Base-by-base conservation (phyloP, 2,113 vertebrate genomes). In the Ictidomys tridecemlineatus region DNA sequence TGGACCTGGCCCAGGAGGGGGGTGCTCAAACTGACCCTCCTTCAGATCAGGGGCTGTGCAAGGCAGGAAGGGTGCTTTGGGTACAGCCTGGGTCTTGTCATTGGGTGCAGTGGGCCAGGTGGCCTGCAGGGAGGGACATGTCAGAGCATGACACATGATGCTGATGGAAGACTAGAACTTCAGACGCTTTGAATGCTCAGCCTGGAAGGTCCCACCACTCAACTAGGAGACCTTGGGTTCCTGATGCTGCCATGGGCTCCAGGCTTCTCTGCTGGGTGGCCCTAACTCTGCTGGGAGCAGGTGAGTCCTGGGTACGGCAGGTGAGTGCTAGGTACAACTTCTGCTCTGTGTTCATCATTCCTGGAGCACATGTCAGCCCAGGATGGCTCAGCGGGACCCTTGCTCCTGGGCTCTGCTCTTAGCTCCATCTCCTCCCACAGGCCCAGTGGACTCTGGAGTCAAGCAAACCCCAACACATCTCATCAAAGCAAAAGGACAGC, bases 301-400 rank as follows among this genome's bases (percentile, higher is more conserved):
- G 74, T 96, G 78, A 91, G 86, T 83, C 63, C 26, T 77, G 51
- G 51, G 51, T 53, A 58, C n/a, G n/a, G n/a, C n/a, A n/a, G n/a
- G 74, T 96, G 78, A 91, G 86, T 83, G 56, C 26, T 77, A 14
- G 51, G 51, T 53, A 58, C 22, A 53, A 1, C 1, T 51, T 69
- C 48, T 26, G 0, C 26, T 6, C 4, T 53, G 4, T 28, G 0
- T 42, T 12, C 8, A 5, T 56, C 12, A n/a, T 18, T 17, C 28
- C 65, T 48, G 58, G 22, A 26, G 51, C 2, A 20, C 1, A 53
- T 5, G 0, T 11, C 1, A 63, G 2, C 6, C 8, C 5, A 2
- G 12, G 39, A 12, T 5, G 45, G 20, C 10, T 16, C 58, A 37
- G 48, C 22, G 2, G 17, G 34, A 39, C 14, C 13, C 24, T 18